A percentile compares a stretch with the other conserved stretches of the same genome.
Conservation (phyloP, 2,797 vertebrate genomes). For the Hirundo rustica region DNA sequence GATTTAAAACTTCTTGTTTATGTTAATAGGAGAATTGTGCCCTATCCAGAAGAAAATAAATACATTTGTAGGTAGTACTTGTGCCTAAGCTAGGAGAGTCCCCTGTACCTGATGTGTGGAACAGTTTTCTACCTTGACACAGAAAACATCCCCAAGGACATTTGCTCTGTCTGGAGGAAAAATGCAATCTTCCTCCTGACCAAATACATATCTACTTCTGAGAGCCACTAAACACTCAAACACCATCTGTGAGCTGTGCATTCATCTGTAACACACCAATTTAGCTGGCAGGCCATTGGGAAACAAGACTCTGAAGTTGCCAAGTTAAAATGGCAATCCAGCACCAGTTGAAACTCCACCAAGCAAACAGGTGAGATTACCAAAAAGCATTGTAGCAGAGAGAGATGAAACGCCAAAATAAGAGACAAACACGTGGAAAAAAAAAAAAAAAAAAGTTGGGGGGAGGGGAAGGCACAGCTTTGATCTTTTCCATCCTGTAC, state of each 20-base stretch:
- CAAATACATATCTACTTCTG: slow-evolving; percentile 55
- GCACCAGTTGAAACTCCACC: not conserved
- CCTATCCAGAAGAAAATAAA: not conserved
- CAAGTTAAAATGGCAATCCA: slow-evolving; percentile 48
- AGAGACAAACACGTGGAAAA: not conserved
- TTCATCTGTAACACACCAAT: slow-evolving; percentile 63
- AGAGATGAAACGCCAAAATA: not conserved
- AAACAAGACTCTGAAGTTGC: slow-evolving; percentile 42
- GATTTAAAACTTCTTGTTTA: not conserved
- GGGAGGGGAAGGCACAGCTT: not conserved
- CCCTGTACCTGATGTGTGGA: slow-evolving; percentile 21
- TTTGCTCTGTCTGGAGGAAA: slow-evolving; percentile 62
- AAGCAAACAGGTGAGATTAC: slow-evolving; percentile 9
- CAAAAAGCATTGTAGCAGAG: not conserved
- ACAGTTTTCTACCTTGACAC: slow-evolving; percentile 36
- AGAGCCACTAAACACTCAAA: slow-evolving; percentile 63
- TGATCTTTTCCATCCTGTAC: not conserved
- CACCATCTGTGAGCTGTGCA: slow-evolving; percentile 65
- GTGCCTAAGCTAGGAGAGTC: not conserved
- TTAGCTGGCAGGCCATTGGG: slow-evolving; percentile 63
- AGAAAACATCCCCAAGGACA: slow-evolving; percentile 64
- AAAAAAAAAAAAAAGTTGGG: too few relatives aligned
- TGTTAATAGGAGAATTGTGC: not conserved
- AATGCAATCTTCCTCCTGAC: slow-evolving; percentile 60
- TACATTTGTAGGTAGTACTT: not conserved